A percentile compares a stretch with the other conserved stretches of the same genome.
These are phyloP conservation scores for Micrasema minimum DNA, from an alignment of 1,140 invertebrate species.

Conservation along the genomic window DNA sequence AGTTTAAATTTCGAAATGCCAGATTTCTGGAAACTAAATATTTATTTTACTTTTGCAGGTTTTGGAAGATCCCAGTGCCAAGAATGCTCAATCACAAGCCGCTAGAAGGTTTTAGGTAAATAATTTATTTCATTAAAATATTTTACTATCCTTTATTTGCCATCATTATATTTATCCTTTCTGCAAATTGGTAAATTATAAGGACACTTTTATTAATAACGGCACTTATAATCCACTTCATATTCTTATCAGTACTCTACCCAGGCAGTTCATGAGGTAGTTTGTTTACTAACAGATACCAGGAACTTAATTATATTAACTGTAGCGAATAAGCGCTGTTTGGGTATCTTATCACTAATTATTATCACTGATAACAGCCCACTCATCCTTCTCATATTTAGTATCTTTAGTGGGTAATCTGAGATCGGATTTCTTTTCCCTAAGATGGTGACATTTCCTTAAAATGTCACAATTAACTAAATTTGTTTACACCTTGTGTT, in stretches of 20 bases:
- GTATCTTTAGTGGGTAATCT: constrained; percentile 2
- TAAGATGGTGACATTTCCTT: constrained; percentile 7
- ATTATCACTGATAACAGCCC: constrained; percentile 16
- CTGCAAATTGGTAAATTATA: too few relatives aligned
- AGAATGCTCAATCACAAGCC: constrained; percentile 57
- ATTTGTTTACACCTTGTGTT: not conserved
- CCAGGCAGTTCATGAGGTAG: constrained; percentile 9
- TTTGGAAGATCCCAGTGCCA: constrained; percentile 61
- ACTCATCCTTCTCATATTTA: not conserved
- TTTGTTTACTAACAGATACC: constrained; percentile 21
- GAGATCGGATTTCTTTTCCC: not conserved
- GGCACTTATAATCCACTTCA: constrained; percentile 20
- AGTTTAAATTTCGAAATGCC: too few relatives aligned
- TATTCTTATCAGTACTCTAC: constrained; percentile 20
- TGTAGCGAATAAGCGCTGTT: constrained; percentile 7
- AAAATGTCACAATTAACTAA: constrained; percentile 15
- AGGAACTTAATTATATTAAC: constrained; percentile 30
- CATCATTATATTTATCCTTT: too few relatives aligned
- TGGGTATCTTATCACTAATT: constrained; percentile 22
- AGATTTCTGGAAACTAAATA: too few relatives aligned
- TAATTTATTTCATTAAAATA: too few relatives aligned
- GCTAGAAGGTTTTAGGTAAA: constrained; percentile 57
- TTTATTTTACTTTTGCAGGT: constrained; percentile 56
- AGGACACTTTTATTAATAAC: too few relatives aligned
- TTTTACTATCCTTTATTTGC: too few relatives aligned